phyloP scores from a whole-genome alignment of 1,140 invertebrate species.

The Meloidogyne hapla region DNA sequence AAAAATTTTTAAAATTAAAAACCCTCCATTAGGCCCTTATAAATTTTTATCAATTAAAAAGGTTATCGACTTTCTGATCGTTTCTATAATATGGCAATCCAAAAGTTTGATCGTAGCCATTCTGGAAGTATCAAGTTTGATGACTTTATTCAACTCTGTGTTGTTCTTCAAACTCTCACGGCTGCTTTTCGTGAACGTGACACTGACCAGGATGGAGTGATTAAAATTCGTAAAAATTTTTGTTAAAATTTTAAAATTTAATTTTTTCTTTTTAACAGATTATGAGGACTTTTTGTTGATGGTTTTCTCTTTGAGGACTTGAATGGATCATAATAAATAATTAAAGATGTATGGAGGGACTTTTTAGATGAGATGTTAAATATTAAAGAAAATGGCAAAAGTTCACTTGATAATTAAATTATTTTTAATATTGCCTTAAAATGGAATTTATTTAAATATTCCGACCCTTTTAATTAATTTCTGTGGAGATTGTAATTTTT shows the following conservation, averaged over 20 bases:
- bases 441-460: too few species aligned
- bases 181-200: constrained; percentile 66
- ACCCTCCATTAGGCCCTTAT: too few species aligned
- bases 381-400: too few species aligned
- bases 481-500: too few species aligned
- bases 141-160: constrained; percentile 84
- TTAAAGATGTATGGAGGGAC: background rate
- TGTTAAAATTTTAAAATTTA: too few species aligned
- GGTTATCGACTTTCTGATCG: constrained; percentile 77
- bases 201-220: constrained; percentile 88
- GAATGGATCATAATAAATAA: too few species aligned
- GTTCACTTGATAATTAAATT: too few species aligned
- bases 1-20: background rate
- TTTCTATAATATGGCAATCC: constrained; percentile 78
- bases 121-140: constrained; percentile 78
- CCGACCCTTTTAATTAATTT: too few species aligned
- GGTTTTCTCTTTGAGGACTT: constrained; percentile 85
- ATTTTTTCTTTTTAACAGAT: too few species aligned
- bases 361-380: too few species aligned
- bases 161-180: constrained; percentile 61
- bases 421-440: too few species aligned
- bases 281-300: constrained; percentile 95
- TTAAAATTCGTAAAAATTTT: constrained; percentile 71
- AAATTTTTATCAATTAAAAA: too few species aligned
- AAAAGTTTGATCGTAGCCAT: constrained; percentile 91